Evolutionary conservation across 37 sponge, comb jelly and placozoan genomes (phyloP), one percentile per base, ranked within the genome.

Genomic region (Cladorhizidae sp.): DNA sequence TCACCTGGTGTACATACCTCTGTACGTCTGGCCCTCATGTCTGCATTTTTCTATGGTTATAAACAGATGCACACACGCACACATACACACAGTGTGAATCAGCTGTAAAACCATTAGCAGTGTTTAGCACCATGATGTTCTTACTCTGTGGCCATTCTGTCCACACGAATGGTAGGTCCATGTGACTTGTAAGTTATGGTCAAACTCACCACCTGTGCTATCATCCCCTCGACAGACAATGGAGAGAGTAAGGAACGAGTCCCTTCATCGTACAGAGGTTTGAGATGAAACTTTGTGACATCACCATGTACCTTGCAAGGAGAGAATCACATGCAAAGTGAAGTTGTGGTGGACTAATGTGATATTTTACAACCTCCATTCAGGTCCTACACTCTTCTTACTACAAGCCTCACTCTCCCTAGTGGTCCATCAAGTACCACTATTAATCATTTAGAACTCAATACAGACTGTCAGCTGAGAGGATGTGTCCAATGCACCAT

Each of bases 151-250:
- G 81, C 21, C 0, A 87, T 62, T 28, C 95, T 67, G 43, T 87
- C 75, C n/a, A 95, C 89, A 23, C 67, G 82, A 57, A 95, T 86
- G 63, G 76, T 70, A 8, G 95, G 95, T 31, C 95, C 95, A 80
- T 84, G 81, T 0, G 64, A 79, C 42, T 84, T 83, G 31, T 35
- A 23, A 40, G 18, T 59, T 86, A 85, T 90, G 21, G 95, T 92
- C 52, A 64, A 64, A 23, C 81, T 85, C 57, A 90, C 6, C 18
- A 85, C 80, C 1, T 68, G 62, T 9, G 70, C 76, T 21, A 90
- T 31, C 64, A 85, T 68, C 0, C 85, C 72, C 63, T 79, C 86
- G 12, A 72, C 57, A 23, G 55, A 35, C 2, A 51, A 18, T 22
- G 80, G 85, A 23, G 70, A 74, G 6, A 90, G 56, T 29, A 85